Conservation (phyloP, 2,113 vertebrate genomes). For the Psittacula cyanocephala region DNA sequence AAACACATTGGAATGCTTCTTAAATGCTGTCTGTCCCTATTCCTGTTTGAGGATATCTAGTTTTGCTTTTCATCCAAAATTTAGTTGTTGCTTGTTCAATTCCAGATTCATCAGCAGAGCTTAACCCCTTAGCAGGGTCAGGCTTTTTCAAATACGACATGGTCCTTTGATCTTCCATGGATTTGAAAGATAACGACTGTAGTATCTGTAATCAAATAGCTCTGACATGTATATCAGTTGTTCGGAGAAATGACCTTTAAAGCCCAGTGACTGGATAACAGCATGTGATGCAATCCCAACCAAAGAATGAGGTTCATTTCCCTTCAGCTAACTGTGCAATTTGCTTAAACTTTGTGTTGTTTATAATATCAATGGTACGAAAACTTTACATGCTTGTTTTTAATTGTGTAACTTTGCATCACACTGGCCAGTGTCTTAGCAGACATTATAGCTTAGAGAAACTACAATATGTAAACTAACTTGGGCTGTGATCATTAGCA, state of each 20-base stretch:
- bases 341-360: not conserved
- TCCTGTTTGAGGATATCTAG: not conserved
- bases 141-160: not conserved
- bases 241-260: slow-evolving; percentile 2
- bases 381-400: not conserved
- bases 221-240: not conserved
- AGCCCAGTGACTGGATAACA: not conserved
- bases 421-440: not conserved
- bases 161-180: not conserved
- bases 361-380: not conserved
- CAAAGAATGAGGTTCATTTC: not conserved
- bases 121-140: not conserved
- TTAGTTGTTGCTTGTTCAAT: not conserved
- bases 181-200: not conserved
- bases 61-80: slow-evolving; percentile 13
- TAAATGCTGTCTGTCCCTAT: slow-evolving; percentile 6
- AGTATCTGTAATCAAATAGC: not conserved
- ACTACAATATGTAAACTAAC: not conserved
- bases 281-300: slow-evolving; percentile 3
- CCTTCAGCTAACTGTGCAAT: not conserved
- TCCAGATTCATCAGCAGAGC: not conserved
- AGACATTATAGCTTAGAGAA: not conserved
- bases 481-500: not conserved
- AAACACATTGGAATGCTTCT: slow-evolving; percentile 36
- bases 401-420: not conserved